Evolutionary conservation across 1,140 invertebrate species (phyloP).

Genomic region (Grapholita molesta): DNA sequence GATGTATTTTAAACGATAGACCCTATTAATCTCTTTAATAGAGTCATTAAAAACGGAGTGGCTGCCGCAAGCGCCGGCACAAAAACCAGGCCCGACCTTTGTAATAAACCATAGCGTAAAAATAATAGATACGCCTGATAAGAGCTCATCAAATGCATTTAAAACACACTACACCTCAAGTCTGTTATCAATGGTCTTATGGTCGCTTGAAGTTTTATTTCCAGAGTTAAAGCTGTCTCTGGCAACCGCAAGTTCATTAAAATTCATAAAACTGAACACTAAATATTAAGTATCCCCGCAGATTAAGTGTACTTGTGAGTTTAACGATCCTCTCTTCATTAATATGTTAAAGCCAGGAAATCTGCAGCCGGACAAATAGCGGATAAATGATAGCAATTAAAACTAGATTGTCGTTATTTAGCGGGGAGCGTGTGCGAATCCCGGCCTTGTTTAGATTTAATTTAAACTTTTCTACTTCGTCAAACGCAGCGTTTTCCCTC

Average conservation of each 20-base stretch:
- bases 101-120: constrained; percentile 6
- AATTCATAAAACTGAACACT: constrained; percentile 37
- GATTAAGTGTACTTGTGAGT: constrained; percentile 21
- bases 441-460: constrained; percentile 41
- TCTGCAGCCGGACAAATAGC: constrained; percentile 30
- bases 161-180: constrained; percentile 19
- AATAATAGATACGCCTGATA: constrained; percentile 19
- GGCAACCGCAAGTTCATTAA: constrained; percentile 42
- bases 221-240: constrained; percentile 33
- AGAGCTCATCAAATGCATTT: constrained; percentile 23
- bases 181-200: constrained; percentile 52
- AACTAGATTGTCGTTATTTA: constrained; percentile 47
- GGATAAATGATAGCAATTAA: constrained; percentile 45
- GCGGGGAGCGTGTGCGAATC: constrained; percentile 12
- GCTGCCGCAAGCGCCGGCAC: constrained; percentile 44
- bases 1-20: constrained; percentile 55
- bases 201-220: constrained; percentile 42
- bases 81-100: constrained; percentile 27
- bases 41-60: constrained; percentile 65
- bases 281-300: constrained; percentile 24
- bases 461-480: constrained; percentile 49
- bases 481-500: constrained; percentile 27
- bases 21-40: constrained; percentile 71
- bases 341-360: constrained; percentile 36
- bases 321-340: constrained; percentile 24